A percentile compares a stretch with the other conserved stretches of the same genome.
phyloP scores from a whole-genome alignment of 2,797 vertebrate genomes.

The Manis javanica region DNA sequence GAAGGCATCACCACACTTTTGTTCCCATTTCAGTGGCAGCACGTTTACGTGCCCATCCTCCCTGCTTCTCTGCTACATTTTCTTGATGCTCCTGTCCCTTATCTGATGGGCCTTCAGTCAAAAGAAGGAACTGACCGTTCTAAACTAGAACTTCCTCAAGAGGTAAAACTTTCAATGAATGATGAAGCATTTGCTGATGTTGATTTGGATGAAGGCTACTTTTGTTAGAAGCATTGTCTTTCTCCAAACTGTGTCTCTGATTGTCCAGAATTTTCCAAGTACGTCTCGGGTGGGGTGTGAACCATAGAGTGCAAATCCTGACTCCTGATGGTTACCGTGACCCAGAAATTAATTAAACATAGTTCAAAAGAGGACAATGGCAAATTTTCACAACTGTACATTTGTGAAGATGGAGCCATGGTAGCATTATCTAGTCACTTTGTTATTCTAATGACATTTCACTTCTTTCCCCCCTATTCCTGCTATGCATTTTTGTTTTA shows the following conservation, averaged over 20 bases:
- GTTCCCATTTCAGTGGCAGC: slow-evolving; percentile 99
- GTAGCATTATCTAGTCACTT: background rate
- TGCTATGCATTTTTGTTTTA: slow-evolving; percentile 48
- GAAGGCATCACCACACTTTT: slow-evolving; percentile 95
- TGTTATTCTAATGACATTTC: slow-evolving; percentile 8
- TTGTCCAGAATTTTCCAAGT: background rate
- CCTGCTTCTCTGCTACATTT: slow-evolving; percentile 96
- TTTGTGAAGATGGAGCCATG: slow-evolving; percentile 7
- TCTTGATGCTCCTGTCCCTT: slow-evolving; percentile 97
- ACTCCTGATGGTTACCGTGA: background rate
- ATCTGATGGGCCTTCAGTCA: slow-evolving; percentile 97
- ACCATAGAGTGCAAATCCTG: background rate
- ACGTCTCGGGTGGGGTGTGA: background rate
- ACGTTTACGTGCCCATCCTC: slow-evolving; percentile 97
- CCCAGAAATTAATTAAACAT: background rate
- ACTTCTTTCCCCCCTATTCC: background rate
- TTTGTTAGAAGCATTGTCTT: background rate
- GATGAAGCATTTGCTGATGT: slow-evolving; percentile 44
- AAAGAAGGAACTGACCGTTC: slow-evolving; percentile 95
- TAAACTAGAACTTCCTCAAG: slow-evolving; percentile 96
- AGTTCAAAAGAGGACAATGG: background rate
- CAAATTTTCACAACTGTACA: background rate
- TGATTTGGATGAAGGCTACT: background rate
- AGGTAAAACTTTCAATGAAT: slow-evolving; percentile 88
- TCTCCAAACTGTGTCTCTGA: background rate